These are phyloP conservation scores for Drosophila paracracens DNA, from an alignment of 2,888 invertebrate species.

Conservation along the genomic window DNA sequence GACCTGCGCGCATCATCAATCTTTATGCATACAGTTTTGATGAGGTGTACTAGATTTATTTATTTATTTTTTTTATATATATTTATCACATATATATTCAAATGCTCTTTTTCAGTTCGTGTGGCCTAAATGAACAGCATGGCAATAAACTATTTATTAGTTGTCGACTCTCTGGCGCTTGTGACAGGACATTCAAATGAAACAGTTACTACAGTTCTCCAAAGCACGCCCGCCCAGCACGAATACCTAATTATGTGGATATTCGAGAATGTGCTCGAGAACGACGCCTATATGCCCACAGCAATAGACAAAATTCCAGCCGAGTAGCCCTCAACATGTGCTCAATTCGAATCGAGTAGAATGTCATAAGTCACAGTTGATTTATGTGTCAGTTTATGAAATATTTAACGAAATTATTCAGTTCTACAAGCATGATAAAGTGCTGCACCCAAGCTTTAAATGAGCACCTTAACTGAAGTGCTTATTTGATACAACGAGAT, in stretches of 20 bases:
- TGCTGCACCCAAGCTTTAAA: not conserved
- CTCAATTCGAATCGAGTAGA: not conserved
- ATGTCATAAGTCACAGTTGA: conserved; percentile 8
- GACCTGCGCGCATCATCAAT: conserved; percentile 40
- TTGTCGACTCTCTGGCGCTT: conserved; percentile 68
- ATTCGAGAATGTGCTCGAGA: conserved; percentile 1
- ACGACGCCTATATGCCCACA: not conserved
- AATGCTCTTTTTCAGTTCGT: conserved; percentile 1
- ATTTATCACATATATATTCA: not conserved
- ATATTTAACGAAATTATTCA: not conserved
- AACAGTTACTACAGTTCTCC: conserved; percentile 11
- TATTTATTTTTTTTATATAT: not conserved
- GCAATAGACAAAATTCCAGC: not conserved
- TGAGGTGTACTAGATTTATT: not conserved
- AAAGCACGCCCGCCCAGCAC: not conserved
- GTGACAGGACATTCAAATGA: conserved; percentile 25
- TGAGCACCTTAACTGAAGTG: not conserved
- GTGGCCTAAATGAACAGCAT: conserved; percentile 38
- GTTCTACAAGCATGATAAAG: not conserved
- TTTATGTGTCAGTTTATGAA: not conserved
- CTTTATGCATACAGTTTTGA: conserved; percentile 19
- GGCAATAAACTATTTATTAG: conserved; percentile 70
- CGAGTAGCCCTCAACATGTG: not conserved
- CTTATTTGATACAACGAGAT: not conserved
- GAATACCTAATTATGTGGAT: conserved; percentile 21